Evolutionary conservation across 1,140 invertebrate genomes (phyloP).

Genomic region (Ceratoteleas bidentatus): DNA sequence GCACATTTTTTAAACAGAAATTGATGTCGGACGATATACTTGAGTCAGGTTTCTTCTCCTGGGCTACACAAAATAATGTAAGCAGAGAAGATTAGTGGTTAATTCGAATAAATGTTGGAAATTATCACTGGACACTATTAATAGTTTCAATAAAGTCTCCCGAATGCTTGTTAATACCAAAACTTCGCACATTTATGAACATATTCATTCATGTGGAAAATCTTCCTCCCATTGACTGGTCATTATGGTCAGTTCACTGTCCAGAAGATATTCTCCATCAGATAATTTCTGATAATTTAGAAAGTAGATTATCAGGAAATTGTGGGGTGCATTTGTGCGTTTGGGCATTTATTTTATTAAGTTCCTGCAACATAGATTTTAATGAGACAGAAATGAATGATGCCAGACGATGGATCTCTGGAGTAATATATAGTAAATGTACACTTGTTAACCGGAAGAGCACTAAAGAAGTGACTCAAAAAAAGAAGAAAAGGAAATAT

Average conservation of each 20-base stretch:
- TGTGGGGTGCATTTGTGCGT: slow-evolving; percentile 11
- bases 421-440: background rate
- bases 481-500: background rate
- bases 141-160: slow-evolving; percentile 5
- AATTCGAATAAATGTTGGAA: slow-evolving; percentile 12
- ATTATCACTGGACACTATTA: slow-evolving; percentile 16
- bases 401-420: slow-evolving; percentile 10
- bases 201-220: background rate
- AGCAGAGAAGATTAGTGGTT: slow-evolving; percentile 3
- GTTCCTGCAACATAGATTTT: background rate
- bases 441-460: background rate
- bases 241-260: background rate
- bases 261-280: slow-evolving; percentile 11
- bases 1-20: background rate
- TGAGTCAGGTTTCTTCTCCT: background rate
- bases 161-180: background rate
- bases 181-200: slow-evolving; percentile 1
- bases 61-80: background rate
- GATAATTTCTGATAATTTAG: background rate
- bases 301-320: background rate
- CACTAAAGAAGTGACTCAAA: background rate
- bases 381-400: slow-evolving; percentile 15
- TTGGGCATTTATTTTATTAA: slow-evolving; percentile 10
- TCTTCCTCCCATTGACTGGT: background rate
- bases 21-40: background rate